These are phyloP conservation scores for Ormyrus labotus DNA, from an alignment of 2,888 invertebrate genomes.

Conservation along the genomic window DNA sequence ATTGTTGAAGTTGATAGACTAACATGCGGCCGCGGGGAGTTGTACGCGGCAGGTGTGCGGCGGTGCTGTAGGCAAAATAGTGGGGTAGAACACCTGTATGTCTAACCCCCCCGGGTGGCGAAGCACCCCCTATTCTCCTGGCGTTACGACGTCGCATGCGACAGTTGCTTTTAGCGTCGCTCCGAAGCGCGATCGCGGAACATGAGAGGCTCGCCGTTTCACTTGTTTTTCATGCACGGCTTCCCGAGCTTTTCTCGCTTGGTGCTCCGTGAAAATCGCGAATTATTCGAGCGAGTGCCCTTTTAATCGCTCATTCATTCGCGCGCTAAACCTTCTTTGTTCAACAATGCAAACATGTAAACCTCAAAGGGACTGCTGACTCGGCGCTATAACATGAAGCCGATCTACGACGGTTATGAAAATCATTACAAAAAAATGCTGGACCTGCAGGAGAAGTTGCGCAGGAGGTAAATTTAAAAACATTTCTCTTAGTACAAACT, in stretches of 20 bases:
- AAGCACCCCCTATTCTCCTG: slow-evolving; percentile 61
- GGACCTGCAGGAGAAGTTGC: slow-evolving; percentile 70
- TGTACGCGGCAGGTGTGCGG: slow-evolving; percentile 39
- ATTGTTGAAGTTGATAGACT: slow-evolving; percentile 28
- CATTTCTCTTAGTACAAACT: not conserved
- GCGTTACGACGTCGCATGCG: slow-evolving; percentile 64
- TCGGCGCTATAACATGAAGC: slow-evolving; percentile 58
- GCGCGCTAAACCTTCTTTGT: not conserved
- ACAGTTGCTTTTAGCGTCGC: slow-evolving; percentile 66
- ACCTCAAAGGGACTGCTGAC: too few relatives aligned
- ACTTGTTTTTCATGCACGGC: not conserved
- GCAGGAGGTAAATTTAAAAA: slow-evolving; percentile 64
- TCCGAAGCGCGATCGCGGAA: slow-evolving; percentile 1
- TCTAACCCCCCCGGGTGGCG: slow-evolving; percentile 58
- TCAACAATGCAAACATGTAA: too few relatives aligned
- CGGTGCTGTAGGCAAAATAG: slow-evolving; percentile 23
- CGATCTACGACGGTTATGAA: slow-evolving; percentile 63
- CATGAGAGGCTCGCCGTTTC: not conserved
- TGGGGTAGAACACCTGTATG: slow-evolving; percentile 69
- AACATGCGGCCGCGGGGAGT: not conserved
- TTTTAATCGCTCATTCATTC: not conserved
- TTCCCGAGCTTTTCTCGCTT: too few relatives aligned
- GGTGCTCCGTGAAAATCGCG: not conserved
- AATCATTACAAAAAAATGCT: slow-evolving; percentile 71
- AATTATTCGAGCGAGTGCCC: not conserved